Evolutionary conservation across 2,113 vertebrate species (phyloP).

Genomic region (Sinocyclocheilus maitianheensis): DNA sequence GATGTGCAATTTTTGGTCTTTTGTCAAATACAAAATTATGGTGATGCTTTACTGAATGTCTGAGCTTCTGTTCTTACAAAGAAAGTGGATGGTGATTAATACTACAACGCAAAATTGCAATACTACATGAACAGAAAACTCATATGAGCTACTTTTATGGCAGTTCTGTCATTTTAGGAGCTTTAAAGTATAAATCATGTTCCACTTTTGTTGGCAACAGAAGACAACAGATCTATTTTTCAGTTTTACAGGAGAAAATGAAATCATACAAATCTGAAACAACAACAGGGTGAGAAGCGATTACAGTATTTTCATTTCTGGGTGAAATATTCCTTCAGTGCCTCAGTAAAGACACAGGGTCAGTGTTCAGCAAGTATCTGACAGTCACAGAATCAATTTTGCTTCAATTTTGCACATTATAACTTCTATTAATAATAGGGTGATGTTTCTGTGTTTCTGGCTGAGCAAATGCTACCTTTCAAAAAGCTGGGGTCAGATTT

Average conservation of each 20-base stretch:
- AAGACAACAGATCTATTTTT: neutral
- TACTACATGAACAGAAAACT: neutral
- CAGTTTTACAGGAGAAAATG: neutral
- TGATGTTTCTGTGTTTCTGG: neutral
- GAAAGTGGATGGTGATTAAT: neutral
- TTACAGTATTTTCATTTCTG: neutral
- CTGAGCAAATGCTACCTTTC: neutral
- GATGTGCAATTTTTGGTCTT: neutral
- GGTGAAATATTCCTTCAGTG: neutral
- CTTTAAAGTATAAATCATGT: neutral
- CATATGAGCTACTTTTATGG: neutral
- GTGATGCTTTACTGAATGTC: neutral
- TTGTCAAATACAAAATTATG: neutral
- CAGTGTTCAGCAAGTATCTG: neutral
- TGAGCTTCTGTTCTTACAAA: neutral
- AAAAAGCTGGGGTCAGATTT: neutral
- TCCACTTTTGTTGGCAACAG: neutral
- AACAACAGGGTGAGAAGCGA: neutral
- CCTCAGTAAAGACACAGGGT: neutral
- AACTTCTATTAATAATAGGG: neutral
- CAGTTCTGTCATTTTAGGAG: neutral
- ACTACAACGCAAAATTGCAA: neutral
- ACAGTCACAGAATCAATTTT: neutral
- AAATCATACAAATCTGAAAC: neutral
- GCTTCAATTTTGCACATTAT: no score